Evolutionary conservation across 2,797 vertebrate species (phyloP).

Genomic region (Sylvia borin): DNA sequence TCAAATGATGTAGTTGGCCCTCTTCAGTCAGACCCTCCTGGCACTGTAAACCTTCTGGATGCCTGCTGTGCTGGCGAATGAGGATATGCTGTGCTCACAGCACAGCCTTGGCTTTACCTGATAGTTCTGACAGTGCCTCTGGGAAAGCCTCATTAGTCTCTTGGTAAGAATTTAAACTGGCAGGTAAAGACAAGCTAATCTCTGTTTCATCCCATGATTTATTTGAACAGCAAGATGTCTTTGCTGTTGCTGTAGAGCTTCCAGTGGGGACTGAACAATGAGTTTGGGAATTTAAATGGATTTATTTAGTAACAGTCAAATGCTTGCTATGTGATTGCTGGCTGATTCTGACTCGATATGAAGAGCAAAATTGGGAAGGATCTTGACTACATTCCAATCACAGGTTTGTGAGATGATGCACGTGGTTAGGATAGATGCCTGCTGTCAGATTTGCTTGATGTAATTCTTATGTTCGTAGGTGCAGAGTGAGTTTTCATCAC

Average conservation of each 20-base stretch:
- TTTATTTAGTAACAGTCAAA: neutral
- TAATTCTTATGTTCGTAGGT: rapidly evolving
- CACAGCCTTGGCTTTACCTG: neutral
- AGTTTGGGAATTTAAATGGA: neutral
- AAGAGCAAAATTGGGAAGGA: neutral
- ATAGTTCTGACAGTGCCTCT: neutral
- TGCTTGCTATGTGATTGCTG: neutral
- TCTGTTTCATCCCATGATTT: neutral
- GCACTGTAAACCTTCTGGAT: rapidly evolving
- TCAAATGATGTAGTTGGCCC: neutral
- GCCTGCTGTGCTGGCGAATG: rapidly evolving
- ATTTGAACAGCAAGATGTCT: neutral
- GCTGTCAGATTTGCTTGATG: neutral
- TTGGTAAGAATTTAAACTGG: neutral
- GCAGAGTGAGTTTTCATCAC: neutral
- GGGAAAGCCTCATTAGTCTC: neutral
- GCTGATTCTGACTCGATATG: rapidly evolving
- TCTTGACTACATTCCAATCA: neutral
- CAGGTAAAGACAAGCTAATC: neutral
- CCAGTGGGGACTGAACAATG: neutral
- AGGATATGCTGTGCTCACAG: neutral
- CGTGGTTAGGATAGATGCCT: neutral
- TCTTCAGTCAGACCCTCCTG: neutral
- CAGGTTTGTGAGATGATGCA: neutral
- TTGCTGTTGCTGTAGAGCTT: neutral